Percentiles rank a stretch among this genome's conserved stretches.
These are phyloP conservation scores for Nephotettix cincticeps DNA, from an alignment of 1,140 invertebrate genomes.

Conservation along the genomic window DNA sequence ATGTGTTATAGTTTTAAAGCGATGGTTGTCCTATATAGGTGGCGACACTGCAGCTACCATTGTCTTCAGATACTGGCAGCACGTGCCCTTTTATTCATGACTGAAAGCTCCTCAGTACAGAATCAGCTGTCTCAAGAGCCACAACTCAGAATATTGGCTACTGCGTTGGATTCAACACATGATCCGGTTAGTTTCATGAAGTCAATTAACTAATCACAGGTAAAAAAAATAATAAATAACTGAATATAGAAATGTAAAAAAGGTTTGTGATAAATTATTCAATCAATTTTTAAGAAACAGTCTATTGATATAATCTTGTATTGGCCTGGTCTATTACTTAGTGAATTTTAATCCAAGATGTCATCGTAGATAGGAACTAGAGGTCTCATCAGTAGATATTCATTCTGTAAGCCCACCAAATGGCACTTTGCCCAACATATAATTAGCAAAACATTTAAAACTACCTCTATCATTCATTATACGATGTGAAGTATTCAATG, in stretches of 20 bases:
- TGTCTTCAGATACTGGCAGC: slow-evolving; percentile 67
- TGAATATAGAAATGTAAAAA: not conserved
- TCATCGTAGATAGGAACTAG: too few relatives aligned
- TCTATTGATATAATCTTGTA: too few relatives aligned
- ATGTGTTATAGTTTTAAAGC: not conserved
- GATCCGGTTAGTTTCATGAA: slow-evolving; percentile 55
- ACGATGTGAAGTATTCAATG: too few relatives aligned
- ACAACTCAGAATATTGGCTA: slow-evolving; percentile 58
- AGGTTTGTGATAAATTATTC: too few relatives aligned
- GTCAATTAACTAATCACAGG: not conserved
- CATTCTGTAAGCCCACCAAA: too few relatives aligned
- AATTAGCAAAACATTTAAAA: too few relatives aligned
- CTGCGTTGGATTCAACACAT: slow-evolving; percentile 63
- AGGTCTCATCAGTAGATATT: too few relatives aligned
- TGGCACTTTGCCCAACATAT: too few relatives aligned
- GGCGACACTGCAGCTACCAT: slow-evolving; percentile 64
- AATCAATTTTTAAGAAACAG: too few relatives aligned
- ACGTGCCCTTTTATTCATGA: slow-evolving; percentile 62
- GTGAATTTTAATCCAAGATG: too few relatives aligned
- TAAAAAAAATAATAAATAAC: not conserved
- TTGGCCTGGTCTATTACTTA: too few relatives aligned
- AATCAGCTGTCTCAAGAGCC: slow-evolving; percentile 55
- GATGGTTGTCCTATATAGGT: slow-evolving; percentile 46
- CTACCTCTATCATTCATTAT: too few relatives aligned
- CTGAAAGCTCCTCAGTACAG: slow-evolving; percentile 56